These are phyloP conservation scores for Lordiphosa collinella DNA, from an alignment of 1,140 invertebrate species.

Conservation along the genomic window DNA sequence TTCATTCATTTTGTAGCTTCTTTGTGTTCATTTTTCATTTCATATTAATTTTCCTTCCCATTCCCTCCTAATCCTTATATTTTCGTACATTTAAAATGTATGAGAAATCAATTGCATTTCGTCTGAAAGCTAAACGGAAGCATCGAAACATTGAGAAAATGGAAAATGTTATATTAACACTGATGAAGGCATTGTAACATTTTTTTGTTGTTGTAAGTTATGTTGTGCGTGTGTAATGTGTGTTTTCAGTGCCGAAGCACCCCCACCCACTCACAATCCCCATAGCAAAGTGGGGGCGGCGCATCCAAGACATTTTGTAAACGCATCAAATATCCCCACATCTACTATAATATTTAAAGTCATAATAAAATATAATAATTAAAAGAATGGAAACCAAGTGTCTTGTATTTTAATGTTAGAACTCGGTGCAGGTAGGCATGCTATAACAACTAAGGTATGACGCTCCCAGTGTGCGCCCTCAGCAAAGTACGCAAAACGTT, in stretches of 20 bases:
- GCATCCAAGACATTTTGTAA: slow-evolving; percentile 53
- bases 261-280: too few relatives aligned
- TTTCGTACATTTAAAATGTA: slow-evolving; percentile 69
- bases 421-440: too few relatives aligned
- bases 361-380: slow-evolving; percentile 21
- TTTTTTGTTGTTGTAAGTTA: too few relatives aligned
- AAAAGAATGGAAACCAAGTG: neutral
- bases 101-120: slow-evolving; percentile 48
- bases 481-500: too few relatives aligned
- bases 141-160: too few relatives aligned
- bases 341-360: slow-evolving; percentile 10
- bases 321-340: slow-evolving; percentile 44
- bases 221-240: slow-evolving; percentile 2
- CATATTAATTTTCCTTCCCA: neutral
- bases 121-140: slow-evolving; percentile 4
- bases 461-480: too few relatives aligned
- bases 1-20: slow-evolving; percentile 11
- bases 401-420: neutral
- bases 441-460: too few relatives aligned
- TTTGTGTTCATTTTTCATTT: slow-evolving; percentile 21
- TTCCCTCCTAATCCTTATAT: slow-evolving; percentile 1
- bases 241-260: neutral
- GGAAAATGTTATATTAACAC: too few relatives aligned
- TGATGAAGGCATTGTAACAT: slow-evolving; percentile 36
- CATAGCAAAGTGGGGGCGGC: neutral